Evolutionary conservation across 2,888 invertebrate genomes (phyloP).

Genomic region (Apotomis turbidana): DNA sequence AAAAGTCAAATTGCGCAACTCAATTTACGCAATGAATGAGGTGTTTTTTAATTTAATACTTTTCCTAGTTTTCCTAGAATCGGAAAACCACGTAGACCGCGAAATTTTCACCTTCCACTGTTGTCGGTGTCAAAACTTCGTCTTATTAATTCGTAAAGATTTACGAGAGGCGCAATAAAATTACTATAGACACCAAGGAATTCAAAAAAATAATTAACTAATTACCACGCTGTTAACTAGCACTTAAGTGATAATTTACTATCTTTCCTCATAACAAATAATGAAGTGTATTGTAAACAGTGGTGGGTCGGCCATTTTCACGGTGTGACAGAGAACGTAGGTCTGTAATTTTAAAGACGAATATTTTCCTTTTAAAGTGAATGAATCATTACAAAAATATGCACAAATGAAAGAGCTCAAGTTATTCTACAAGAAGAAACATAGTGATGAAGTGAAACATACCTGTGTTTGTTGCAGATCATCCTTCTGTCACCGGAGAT

Average conservation of each 20-base stretch:
- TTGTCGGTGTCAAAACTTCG: slow-evolving; percentile 57
- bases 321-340: slow-evolving; percentile 87
- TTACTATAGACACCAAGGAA: slow-evolving; percentile 42
- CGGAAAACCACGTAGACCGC: slow-evolving; percentile 61
- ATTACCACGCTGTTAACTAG: slow-evolving; percentile 53
- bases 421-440: slow-evolving; percentile 59
- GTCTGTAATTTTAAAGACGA: slow-evolving; percentile 79
- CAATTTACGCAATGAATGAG: slow-evolving; percentile 23
- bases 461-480: slow-evolving; percentile 83
- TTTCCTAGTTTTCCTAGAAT: slow-evolving; percentile 42
- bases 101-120: slow-evolving; percentile 52
- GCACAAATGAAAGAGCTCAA: slow-evolving; percentile 65
- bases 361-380: slow-evolving; percentile 74
- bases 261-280: slow-evolving; percentile 60
- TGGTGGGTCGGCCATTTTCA: slow-evolving; percentile 89
- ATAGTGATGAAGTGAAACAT: slow-evolving; percentile 74
- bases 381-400: slow-evolving; percentile 74
- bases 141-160: slow-evolving; percentile 55
- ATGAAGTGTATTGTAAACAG: slow-evolving; percentile 82
- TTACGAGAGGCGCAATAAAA: slow-evolving; percentile 38
- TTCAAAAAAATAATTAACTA: slow-evolving; percentile 61
- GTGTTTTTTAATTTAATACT: slow-evolving; percentile 46
- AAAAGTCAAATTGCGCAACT: background rate
- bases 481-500: slow-evolving; percentile 79
- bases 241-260: slow-evolving; percentile 55